Percentiles rank a stretch among this genome's conserved stretches.
phyloP scores from a whole-genome alignment of 2,797 vertebrate genomes.

The Bovichtus variegatus region DNA sequence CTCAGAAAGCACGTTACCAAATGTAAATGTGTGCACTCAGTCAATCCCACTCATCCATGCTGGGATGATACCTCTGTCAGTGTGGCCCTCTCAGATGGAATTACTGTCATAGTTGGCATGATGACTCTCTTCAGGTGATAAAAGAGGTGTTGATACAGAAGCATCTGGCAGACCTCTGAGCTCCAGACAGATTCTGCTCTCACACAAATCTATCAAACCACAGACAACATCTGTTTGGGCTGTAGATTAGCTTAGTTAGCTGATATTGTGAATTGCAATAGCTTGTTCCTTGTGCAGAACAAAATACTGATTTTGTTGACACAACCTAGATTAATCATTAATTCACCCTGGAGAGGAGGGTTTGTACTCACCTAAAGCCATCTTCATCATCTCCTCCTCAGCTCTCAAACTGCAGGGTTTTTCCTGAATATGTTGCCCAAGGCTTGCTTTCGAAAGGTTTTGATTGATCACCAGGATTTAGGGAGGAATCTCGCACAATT shows the following conservation, averaged over 20 bases:
- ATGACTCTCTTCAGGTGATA: conserved; percentile 82
- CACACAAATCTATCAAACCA: conserved; percentile 68
- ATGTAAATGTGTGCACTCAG: conserved; percentile 50
- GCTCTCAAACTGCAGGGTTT: conserved; percentile 62
- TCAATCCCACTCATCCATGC: conserved; percentile 63
- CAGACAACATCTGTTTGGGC: conserved; percentile 60
- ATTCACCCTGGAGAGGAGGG: conserved; percentile 17
- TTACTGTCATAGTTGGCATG: conserved; percentile 84
- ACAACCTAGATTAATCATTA: conserved; percentile 55
- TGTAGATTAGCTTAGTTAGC: conserved; percentile 58
- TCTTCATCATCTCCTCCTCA: conserved; percentile 47
- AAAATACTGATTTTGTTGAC: conserved; percentile 58
- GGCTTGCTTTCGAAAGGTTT: conserved; percentile 73
- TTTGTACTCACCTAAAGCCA: conserved; percentile 16
- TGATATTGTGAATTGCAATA: conserved; percentile 59
- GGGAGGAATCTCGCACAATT: conserved; percentile 77
- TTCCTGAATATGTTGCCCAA: conserved; percentile 72
- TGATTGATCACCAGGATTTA: conserved; percentile 81
- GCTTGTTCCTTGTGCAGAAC: conserved; percentile 35
- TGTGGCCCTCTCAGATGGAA: conserved; percentile 82
- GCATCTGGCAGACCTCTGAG: conserved; percentile 75
- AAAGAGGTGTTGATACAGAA: conserved; percentile 84
- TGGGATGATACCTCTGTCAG: conserved; percentile 75
- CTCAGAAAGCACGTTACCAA: conserved; percentile 40
- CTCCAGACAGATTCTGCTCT: conserved; percentile 77